Evolutionary conservation across 2,888 invertebrate species (phyloP).

Genomic region (Balanococcus diminutus): DNA sequence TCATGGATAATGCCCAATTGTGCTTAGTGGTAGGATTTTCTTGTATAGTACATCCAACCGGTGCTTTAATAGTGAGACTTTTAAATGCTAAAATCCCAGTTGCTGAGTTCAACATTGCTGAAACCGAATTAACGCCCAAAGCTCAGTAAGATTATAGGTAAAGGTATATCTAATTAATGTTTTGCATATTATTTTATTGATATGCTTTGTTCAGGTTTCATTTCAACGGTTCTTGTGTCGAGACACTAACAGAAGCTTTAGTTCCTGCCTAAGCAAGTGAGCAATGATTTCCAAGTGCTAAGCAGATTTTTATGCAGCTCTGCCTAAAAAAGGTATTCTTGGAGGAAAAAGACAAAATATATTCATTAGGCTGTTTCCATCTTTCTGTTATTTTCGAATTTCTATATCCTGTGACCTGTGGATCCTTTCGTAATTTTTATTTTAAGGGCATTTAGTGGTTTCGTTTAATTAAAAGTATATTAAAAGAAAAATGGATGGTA

Average conservation of each 20-base stretch:
- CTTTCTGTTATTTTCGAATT: not conserved
- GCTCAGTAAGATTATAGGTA: not conserved
- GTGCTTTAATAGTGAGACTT: not conserved
- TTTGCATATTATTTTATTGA: not conserved
- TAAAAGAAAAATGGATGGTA: too few relatives aligned
- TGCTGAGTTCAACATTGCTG: not conserved
- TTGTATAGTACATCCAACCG: not conserved
- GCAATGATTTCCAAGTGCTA: not conserved
- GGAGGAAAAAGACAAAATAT: not conserved
- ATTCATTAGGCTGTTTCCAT: not conserved
- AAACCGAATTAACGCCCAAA: not conserved
- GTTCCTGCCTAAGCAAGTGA: not conserved
- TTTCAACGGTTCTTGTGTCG: not conserved
- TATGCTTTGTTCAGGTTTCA: not conserved
- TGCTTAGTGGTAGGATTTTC: not conserved
- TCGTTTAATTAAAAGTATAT: too few relatives aligned
- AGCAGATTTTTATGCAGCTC: not conserved
- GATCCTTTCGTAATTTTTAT: too few relatives aligned
- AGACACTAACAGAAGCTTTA: not conserved
- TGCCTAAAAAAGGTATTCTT: not conserved
- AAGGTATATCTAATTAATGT: not conserved
- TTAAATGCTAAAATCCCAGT: not conserved
- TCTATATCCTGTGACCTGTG: too few relatives aligned
- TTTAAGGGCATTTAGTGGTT: too few relatives aligned
- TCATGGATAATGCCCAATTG: not conserved